Conservation (phyloP, 2,888 invertebrate genomes). For the Patella caerulea region DNA sequence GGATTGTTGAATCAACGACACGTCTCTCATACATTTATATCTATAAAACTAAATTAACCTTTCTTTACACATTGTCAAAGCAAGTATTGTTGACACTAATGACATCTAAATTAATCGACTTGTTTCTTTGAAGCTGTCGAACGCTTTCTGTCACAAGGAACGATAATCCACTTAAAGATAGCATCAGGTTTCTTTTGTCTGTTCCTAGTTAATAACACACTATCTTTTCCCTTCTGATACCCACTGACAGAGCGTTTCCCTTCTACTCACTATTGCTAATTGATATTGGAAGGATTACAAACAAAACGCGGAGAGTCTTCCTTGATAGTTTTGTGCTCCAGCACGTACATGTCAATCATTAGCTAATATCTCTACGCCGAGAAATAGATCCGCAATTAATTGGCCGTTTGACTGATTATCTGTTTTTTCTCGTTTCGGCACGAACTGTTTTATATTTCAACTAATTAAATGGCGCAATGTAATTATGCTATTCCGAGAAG, state of each 20-base stretch:
- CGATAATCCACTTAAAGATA: too few relatives aligned
- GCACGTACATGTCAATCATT: slow-evolving; percentile 9
- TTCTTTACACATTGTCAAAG: too few relatives aligned
- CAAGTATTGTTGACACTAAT: too few relatives aligned
- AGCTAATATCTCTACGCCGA: slow-evolving; percentile 9
- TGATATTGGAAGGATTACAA: slow-evolving; percentile 10
- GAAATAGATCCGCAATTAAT: slow-evolving; percentile 10
- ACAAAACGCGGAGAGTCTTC: slow-evolving; percentile 8
- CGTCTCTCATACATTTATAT: too few relatives aligned
- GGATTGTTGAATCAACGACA: too few relatives aligned
- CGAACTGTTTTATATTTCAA: slow-evolving; percentile 9
- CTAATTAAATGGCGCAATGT: slow-evolving; percentile 9
- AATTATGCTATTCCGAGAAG: neutral
- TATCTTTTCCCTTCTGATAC: too few relatives aligned
- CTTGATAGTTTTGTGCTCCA: slow-evolving; percentile 6
- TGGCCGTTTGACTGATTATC: slow-evolving; percentile 8
- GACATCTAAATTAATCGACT: too few relatives aligned
- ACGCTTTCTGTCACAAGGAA: too few relatives aligned
- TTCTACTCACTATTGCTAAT: neutral
- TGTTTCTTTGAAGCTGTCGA: too few relatives aligned
- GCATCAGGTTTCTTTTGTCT: too few relatives aligned
- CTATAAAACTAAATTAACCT: too few relatives aligned
- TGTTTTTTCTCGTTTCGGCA: neutral
- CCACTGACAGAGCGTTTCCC: neutral
- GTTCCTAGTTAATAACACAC: too few relatives aligned